Percentiles rank a stretch among this genome's conserved stretches.
phyloP scores from a whole-genome alignment of 2,797 vertebrate genomes.

The Poecilia gillii region DNA sequence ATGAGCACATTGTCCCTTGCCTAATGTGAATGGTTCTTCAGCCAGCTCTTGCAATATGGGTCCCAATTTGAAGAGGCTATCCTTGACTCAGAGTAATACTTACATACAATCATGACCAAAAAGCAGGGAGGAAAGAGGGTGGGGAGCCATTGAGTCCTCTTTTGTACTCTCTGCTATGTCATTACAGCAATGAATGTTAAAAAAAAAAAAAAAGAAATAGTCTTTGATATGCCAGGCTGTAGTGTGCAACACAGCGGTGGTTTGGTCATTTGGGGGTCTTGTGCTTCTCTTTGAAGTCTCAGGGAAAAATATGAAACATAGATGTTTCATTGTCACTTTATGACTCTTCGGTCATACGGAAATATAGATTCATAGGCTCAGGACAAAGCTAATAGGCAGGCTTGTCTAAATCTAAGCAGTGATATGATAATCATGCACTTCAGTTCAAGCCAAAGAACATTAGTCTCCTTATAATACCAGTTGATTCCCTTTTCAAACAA shows the following conservation, averaged over 20 bases:
- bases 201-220: conserved; percentile 36
- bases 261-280: conserved; percentile 58
- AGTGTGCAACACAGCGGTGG: conserved; percentile 61
- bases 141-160: conserved; percentile 67
- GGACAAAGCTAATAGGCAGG: conserved; percentile 71
- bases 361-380: conserved; percentile 72
- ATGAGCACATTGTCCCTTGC: conserved; percentile 75
- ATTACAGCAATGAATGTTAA: conserved; percentile 76
- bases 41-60: conserved; percentile 62
- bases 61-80: conserved; percentile 63
- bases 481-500: conserved; percentile 71
- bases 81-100: conserved; percentile 70
- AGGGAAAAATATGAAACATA: conserved; percentile 79
- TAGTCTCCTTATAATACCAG: conserved; percentile 77
- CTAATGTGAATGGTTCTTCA: conserved; percentile 68
- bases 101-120: conserved; percentile 69
- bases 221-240: conserved; percentile 71
- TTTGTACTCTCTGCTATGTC: conserved; percentile 74
- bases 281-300: conserved; percentile 70
- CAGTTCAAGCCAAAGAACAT: conserved; percentile 69
- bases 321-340: conserved; percentile 76
- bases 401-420: conserved; percentile 63
- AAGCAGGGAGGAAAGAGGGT: conserved; percentile 71
- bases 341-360: conserved; percentile 70
- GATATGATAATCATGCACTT: conserved; percentile 65